Evolutionary conservation across 1,140 invertebrate species (phyloP), one percentile per base, ranked within the genome.

Genomic region (Heliconius nattereri): DNA sequence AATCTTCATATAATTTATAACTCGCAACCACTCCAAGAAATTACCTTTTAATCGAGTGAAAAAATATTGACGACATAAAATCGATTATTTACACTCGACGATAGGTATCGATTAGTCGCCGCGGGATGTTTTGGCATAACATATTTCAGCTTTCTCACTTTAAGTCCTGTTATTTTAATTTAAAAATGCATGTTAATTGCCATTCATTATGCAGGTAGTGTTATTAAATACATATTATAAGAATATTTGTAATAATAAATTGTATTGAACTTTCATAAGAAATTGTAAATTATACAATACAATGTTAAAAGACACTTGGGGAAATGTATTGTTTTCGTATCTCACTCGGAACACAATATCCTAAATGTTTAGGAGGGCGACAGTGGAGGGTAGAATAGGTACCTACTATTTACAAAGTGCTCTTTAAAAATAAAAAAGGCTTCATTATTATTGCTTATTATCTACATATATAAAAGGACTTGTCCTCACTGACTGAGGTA

Each of bases 41-140:
- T 74, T 78, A 78, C 52, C n/a, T 35, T 73, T 73, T 78, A 78
- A 66, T 78, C 54, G 71, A 35, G 54, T 78, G 37, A 73, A 73
- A 73, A 66, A 78, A 78, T 76, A 72, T 71, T 78, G 45, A 20
- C 71, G 54, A 73, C 78, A 83, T 81, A 79, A 83, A 84, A 78
- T 81, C 78, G 78, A 78, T 84, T 85, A 82, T 81, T 83, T 83
- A 86, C 79, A 85, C 73, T 82, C 74, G 75, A 76, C 79, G 84
- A 83, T 85, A 80, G 84, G 83, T 76, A 83, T 83, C 83, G 81
- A 83, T 85, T 80, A 76, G 49, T 32, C 74, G 80, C 76, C 49
- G 73, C 78, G 76, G 81, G 76, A 76, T 71, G 45, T 80, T 82
- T 81, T 79, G 71, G 72, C 77, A 83, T 78, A 49, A 75, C 75